These are phyloP conservation scores for Phymorhynchus buccinoides DNA, from an alignment of 1,140 invertebrate species.

Conservation along the genomic window DNA sequence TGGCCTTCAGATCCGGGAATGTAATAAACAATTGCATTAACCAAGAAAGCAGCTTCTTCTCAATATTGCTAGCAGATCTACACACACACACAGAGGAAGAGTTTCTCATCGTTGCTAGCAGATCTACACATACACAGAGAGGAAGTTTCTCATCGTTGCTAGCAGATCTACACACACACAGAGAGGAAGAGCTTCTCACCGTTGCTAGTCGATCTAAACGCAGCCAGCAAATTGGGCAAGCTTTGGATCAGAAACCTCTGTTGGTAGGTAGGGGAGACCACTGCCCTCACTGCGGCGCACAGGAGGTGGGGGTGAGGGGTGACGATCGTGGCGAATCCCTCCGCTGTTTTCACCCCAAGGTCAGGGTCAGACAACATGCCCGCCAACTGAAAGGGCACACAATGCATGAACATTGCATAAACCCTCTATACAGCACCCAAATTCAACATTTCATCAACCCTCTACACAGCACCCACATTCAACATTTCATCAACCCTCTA, in stretches of 20 bases:
- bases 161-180: too few species aligned
- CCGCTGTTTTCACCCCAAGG: constrained; percentile 36
- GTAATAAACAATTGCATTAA: too few species aligned
- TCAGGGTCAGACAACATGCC: neutral
- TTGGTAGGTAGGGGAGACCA: neutral
- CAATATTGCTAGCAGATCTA: too few species aligned
- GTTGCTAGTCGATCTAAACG: neutral
- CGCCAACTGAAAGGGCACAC: neutral
- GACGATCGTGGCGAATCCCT: constrained; percentile 49
- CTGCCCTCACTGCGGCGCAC: constrained; percentile 21
- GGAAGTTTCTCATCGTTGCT: too few species aligned
- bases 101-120: neutral
- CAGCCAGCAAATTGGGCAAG: neutral
- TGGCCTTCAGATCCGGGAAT: too few species aligned
- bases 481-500: too few species aligned
- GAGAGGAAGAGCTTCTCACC: constrained; percentile 22
- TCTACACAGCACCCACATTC: too few species aligned
- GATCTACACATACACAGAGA: neutral
- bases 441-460: too few species aligned
- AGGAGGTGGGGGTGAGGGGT: neutral
- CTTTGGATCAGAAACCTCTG: constrained; percentile 19
- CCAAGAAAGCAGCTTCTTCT: too few species aligned
- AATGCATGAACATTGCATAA: neutral
- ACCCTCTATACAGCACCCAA: neutral
- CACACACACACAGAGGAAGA: too few species aligned